Evolutionary conservation across 1,140 invertebrate genomes (phyloP), one percentile per base, ranked within the genome.

Genomic region (Drosophila subpulchrella): DNA sequence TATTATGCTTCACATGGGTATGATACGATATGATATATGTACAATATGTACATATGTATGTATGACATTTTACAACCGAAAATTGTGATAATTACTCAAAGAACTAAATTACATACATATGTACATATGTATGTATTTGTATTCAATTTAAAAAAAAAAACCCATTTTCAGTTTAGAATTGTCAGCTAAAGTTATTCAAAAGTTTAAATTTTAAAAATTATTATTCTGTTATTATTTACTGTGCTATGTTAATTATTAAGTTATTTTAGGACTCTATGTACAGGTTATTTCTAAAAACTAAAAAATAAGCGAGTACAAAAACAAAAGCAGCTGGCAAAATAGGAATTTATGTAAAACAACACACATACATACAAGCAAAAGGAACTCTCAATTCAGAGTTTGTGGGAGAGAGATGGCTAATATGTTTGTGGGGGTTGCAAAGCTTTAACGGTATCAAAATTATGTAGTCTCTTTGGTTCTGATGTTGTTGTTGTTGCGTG

Each of bases 401-500:
- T 15, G 73, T 46, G 54, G 15, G 36, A 76, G 27, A 59, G 72
- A 59, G 73, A 76, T 38, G 17, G 42, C 61, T 15, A 27, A 27
- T 36, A 38, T 76, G 44, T 41, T 75, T 75, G 62, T 58, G 73
- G 47, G 72, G 73, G 73, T 75, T 58, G 72, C 42, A 75, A 65
- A 76, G 73, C 72, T 76, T 66, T 55, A 76, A 67, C 61, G 72
- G 72, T 67, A 67, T 70, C 42, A 36, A 11, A 59, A 75, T 76
- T 76, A 75, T 75, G 73, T 76, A 38, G 67, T 53, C 38, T 32
- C 36, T 53, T 30, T 48, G 34, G 36, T 30, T 20, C 17, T 72
- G 38, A 38, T 61, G 24, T 58, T 73, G 42, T 72, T 46, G 51
- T 75, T 75, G 72, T 58, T 75, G 38, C 41, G 42, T 77, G 74